Evolutionary conservation across 2,113 vertebrate genomes (phyloP).

Genomic region (Gopherus evgoodei): DNA sequence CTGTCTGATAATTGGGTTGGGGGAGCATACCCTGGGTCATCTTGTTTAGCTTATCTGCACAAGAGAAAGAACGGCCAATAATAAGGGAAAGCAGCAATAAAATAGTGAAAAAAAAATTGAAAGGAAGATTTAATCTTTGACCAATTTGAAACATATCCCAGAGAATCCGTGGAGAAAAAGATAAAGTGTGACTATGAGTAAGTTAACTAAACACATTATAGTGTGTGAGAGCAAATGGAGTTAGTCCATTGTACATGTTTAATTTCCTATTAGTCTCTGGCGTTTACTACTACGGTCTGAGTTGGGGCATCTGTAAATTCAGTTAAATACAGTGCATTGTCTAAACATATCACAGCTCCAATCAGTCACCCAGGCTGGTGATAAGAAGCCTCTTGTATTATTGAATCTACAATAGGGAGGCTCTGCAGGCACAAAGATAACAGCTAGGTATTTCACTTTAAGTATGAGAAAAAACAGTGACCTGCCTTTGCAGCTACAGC

Average conservation of each 20-base stretch:
- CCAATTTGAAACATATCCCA: slow-evolving; percentile 86
- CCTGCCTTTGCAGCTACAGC: slow-evolving; percentile 70
- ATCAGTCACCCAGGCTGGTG: slow-evolving; percentile 88
- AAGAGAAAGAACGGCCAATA: slow-evolving; percentile 74
- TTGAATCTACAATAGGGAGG: slow-evolving; percentile 91
- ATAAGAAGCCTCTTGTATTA: slow-evolving; percentile 91
- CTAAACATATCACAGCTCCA: slow-evolving; percentile 90
- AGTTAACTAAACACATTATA: slow-evolving; percentile 87
- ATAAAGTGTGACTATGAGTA: slow-evolving; percentile 84
- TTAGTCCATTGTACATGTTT: slow-evolving; percentile 90
- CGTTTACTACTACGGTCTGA: slow-evolving; percentile 81
- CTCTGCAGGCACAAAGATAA: slow-evolving; percentile 90
- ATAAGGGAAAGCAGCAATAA: slow-evolving; percentile 76
- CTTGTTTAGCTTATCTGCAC: slow-evolving; percentile 80
- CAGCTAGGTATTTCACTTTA: slow-evolving; percentile 88
- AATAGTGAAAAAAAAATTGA: slow-evolving; percentile 77
- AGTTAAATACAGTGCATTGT: slow-evolving; percentile 93
- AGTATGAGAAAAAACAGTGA: slow-evolving; percentile 75
- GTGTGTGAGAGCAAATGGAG: slow-evolving; percentile 82
- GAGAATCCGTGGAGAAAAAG: slow-evolving; percentile 83
- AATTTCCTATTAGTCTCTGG: slow-evolving; percentile 89
- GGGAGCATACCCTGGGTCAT: slow-evolving; percentile 71
- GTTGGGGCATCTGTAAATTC: slow-evolving; percentile 89
- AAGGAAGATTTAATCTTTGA: slow-evolving; percentile 85
- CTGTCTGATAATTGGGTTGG: slow-evolving; percentile 81